Percentiles rank a stretch among this genome's conserved stretches.
Evolutionary conservation across 2,888 invertebrate species (phyloP).

Genomic region (Trisateles emortualis): DNA sequence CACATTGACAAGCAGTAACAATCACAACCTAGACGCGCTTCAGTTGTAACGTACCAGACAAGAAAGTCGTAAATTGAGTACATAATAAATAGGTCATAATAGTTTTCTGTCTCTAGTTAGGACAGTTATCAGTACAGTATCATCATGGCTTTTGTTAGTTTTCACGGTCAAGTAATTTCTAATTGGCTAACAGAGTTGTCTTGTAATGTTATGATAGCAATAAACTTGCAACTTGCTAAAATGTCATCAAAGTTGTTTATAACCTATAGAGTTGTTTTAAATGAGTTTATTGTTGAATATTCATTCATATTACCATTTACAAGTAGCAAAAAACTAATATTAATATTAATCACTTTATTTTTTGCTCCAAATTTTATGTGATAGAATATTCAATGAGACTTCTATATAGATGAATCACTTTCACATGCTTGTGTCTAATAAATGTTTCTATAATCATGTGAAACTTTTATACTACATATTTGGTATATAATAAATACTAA

Average conservation of each 20-base stretch:
- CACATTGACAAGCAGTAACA: constrained; percentile 23
- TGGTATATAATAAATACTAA: too few relatives aligned
- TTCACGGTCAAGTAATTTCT: background rate
- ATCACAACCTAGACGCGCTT: constrained; percentile 7
- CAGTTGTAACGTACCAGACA: constrained; percentile 12
- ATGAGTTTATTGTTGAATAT: constrained; percentile 5
- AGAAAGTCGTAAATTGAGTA: constrained; percentile 18
- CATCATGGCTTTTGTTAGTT: background rate
- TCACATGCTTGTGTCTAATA: too few relatives aligned
- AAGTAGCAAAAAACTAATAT: background rate
- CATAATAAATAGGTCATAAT: constrained; percentile 39
- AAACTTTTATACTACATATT: too few relatives aligned
- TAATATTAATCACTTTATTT: too few relatives aligned
- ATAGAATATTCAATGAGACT: background rate
- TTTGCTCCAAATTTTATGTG: too few relatives aligned
- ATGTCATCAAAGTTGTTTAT: constrained; percentile 33
- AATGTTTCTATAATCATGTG: too few relatives aligned
- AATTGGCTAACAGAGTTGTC: background rate
- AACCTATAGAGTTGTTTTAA: constrained; percentile 36
- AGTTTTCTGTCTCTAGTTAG: constrained; percentile 8
- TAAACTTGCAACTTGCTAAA: constrained; percentile 1
- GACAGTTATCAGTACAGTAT: background rate
- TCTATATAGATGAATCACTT: background rate
- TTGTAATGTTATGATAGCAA: background rate
- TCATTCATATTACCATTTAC: background rate